Conservation (phyloP, 2,113 vertebrate species). For the Phaethornis superciliosus region DNA sequence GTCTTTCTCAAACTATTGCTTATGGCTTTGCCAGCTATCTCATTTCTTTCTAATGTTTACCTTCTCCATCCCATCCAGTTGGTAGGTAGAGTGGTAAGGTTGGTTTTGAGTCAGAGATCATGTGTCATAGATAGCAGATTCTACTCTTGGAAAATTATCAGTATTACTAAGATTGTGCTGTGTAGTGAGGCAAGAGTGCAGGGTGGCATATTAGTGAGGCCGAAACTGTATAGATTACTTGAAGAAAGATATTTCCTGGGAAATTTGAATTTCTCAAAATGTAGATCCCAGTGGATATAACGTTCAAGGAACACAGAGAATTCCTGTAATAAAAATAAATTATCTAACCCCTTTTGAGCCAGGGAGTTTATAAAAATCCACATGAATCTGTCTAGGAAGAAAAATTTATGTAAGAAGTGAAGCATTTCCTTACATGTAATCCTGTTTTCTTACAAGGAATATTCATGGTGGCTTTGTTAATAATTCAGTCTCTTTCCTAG, state of each 20-base stretch:
- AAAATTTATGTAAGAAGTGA: background rate
- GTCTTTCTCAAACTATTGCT: background rate
- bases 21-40: background rate
- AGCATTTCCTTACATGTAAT: background rate
- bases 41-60: background rate
- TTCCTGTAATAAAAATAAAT: background rate
- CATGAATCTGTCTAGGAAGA: background rate
- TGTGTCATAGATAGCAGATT: background rate
- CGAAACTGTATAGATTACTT: background rate
- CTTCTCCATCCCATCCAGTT: background rate
- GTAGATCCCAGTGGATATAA: background rate
- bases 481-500: background rate
- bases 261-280: background rate
- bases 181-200: background rate
- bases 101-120: background rate
- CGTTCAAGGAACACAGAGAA: background rate
- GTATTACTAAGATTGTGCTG: background rate
- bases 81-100: background rate
- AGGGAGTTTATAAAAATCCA: constrained; percentile 3
- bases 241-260: background rate
- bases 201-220: background rate
- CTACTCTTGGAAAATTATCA: background rate
- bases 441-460: background rate
- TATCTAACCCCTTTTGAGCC: background rate
- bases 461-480: background rate